Evolutionary conservation across 2,113 vertebrate species (phyloP).

Genomic region (Hassar affinis): DNA sequence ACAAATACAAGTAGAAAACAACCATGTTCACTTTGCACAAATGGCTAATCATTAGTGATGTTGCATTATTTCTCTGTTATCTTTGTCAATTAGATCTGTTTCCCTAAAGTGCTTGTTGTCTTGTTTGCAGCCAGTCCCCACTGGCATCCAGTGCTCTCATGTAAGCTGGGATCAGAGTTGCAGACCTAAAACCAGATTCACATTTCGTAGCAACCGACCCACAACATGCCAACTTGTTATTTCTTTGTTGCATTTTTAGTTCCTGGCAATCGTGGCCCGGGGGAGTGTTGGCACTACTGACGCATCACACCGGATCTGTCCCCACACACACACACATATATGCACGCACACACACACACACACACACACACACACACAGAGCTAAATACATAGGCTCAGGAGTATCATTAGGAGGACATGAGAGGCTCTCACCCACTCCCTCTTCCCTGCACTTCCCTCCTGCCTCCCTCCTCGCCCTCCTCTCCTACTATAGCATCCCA

Average conservation of each 20-base stretch:
- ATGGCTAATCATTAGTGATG: slow-evolving; percentile 14
- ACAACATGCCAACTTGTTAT: slow-evolving; percentile 46
- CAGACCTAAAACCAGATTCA: slow-evolving; percentile 31
- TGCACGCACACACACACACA: slow-evolving; percentile 26
- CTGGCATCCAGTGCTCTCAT: slow-evolving; percentile 15
- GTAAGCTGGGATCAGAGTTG: slow-evolving; percentile 30
- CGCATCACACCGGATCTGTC: slow-evolving; percentile 43
- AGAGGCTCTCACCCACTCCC: slow-evolving; percentile 48
- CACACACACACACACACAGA: slow-evolving; percentile 38
- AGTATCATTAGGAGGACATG: slow-evolving; percentile 59
- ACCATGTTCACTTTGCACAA: neutral
- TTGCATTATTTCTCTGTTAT: slow-evolving; percentile 15
- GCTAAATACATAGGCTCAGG: slow-evolving; percentile 57
- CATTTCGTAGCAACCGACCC: slow-evolving; percentile 37
- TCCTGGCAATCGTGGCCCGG: slow-evolving; percentile 23
- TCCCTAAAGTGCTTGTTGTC: slow-evolving; percentile 23
- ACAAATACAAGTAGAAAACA: neutral
- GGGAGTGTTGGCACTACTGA: slow-evolving; percentile 45
- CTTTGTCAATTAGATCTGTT: slow-evolving; percentile 22
- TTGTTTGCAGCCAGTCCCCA: slow-evolving; percentile 25
- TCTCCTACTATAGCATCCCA: slow-evolving; percentile 33
- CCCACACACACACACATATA: slow-evolving; percentile 2
- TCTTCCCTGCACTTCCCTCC: slow-evolving; percentile 24
- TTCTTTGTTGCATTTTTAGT: slow-evolving; percentile 54
- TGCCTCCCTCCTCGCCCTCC: slow-evolving; percentile 8